Evolutionary conservation across 2,888 invertebrate genomes (phyloP).

Genomic region (Ophion obscuratus): DNA sequence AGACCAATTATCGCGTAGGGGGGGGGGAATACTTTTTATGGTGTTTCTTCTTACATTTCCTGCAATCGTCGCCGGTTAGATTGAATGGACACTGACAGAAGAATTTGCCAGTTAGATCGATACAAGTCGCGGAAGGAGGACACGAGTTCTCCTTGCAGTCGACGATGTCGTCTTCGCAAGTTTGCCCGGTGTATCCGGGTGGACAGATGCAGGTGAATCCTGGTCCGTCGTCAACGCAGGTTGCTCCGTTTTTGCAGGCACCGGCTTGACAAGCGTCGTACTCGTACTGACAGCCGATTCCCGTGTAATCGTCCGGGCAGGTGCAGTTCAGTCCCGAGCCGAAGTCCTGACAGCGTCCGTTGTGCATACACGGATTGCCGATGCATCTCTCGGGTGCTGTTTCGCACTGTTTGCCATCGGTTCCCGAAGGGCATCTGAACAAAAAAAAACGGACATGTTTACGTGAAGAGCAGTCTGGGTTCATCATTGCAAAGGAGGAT

Average conservation of each 20-base stretch:
- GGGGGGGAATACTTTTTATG: neutral
- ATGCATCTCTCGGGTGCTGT: constrained; percentile 98
- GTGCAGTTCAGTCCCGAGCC: constrained; percentile 98
- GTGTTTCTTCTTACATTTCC: constrained; percentile 91
- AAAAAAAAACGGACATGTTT: neutral
- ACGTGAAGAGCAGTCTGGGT: neutral
- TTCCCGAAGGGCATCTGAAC: constrained; percentile 94
- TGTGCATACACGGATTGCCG: constrained; percentile 96
- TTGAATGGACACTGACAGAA: constrained; percentile 99
- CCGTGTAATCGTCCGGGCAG: constrained; percentile 93
- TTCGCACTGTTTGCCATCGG: constrained; percentile 98
- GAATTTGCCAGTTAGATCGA: constrained; percentile 95
- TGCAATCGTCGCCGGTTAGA: constrained; percentile 97
- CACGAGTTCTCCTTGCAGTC: constrained; percentile 98
- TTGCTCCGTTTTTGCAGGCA: constrained; percentile 97
- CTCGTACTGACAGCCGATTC: constrained; percentile 96
- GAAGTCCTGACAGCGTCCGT: constrained; percentile 97
- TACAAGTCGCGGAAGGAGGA: constrained; percentile 96
- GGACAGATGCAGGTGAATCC: constrained; percentile 95
- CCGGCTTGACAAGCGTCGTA: constrained; percentile 96
- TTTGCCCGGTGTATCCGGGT: constrained; percentile 91
- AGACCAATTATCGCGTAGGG: neutral
- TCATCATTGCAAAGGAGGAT: no score
- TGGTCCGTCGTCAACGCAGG: constrained; percentile 93
- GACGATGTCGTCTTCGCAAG: constrained; percentile 95